phyloP scores from a whole-genome alignment of 2,113 vertebrate genomes.

The Malaclemys terrapin region DNA sequence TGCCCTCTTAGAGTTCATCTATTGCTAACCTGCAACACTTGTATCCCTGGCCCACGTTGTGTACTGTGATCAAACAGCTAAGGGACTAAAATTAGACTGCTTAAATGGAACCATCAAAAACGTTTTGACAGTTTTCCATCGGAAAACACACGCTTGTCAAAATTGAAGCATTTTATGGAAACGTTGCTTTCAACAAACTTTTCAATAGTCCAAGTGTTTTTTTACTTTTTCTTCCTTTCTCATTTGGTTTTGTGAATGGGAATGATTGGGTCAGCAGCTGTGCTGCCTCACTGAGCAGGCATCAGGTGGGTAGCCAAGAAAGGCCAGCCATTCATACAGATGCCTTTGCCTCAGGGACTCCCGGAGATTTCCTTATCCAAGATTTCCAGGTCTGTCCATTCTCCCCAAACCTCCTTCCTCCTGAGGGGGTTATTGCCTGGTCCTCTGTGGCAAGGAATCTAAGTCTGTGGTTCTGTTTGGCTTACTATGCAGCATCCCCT shows the following conservation, averaged over 20 bases:
- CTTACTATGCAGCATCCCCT: too few relatives aligned
- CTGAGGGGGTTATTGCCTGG: rapidly evolving
- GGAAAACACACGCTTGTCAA: neutral
- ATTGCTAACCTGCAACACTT: neutral
- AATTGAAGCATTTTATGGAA: neutral
- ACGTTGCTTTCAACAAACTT: neutral
- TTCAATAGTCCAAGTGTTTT: neutral
- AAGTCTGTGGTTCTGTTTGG: neutral
- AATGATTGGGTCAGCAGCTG: neutral
- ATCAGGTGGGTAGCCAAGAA: neutral
- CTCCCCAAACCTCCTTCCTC: neutral
- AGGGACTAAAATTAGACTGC: neutral
- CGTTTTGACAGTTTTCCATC: neutral
- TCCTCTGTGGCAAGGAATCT: neutral
- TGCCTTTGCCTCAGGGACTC: neutral
- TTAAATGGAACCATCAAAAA: neutral
- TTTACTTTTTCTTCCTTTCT: neutral
- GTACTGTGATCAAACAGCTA: neutral
- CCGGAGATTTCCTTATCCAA: neutral
- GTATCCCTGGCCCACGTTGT: neutral
- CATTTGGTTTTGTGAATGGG: neutral
- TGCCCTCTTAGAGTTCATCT: neutral
- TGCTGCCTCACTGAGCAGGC: neutral
- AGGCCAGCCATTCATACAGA: too few relatives aligned
- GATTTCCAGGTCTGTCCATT: neutral